phyloP scores from a whole-genome alignment of 1,140 invertebrate genomes.

The Macrostomum lignano region DNA sequence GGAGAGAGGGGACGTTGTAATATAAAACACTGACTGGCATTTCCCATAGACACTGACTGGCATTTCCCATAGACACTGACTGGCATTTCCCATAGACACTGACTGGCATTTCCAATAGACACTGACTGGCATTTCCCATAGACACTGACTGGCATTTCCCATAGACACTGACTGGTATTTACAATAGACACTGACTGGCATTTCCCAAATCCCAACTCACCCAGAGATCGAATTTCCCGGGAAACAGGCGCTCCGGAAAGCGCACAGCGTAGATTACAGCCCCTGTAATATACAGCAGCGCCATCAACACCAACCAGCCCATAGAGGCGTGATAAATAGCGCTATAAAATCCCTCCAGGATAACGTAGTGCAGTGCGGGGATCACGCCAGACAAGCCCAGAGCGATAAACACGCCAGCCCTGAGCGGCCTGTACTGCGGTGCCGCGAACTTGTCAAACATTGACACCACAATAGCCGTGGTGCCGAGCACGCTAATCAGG shows the following conservation, averaged over 20 bases:
- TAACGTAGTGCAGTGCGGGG: slow-evolving; percentile 7
- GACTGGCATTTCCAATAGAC: no score
- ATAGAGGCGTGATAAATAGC: slow-evolving; percentile 1
- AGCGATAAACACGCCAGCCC: slow-evolving; percentile 31
- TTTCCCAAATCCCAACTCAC: no score
- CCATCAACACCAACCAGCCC: slow-evolving; percentile 8
- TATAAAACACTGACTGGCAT: no score
- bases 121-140: no score
- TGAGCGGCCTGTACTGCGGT: slow-evolving; percentile 49
- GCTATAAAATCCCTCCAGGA: slow-evolving; percentile 4
- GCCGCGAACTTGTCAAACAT: slow-evolving; percentile 77
- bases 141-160: no score
- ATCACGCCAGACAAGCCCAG: slow-evolving; percentile 6
- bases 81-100: no score
- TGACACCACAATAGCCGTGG: slow-evolving; percentile 64
- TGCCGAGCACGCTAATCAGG: slow-evolving; percentile 46
- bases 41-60: no score
- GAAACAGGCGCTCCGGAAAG: slow-evolving; percentile 8
- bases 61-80: no score
- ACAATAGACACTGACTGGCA: no score
- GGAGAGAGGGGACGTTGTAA: no score
- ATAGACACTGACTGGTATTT: no score
- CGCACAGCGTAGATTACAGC: slow-evolving; percentile 8
- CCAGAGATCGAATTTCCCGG: slow-evolving; percentile 9
- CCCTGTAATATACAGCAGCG: slow-evolving; percentile 8